Conservation (phyloP, 2,797 vertebrate genomes). For the Semaprochilodus insignis region DNA sequence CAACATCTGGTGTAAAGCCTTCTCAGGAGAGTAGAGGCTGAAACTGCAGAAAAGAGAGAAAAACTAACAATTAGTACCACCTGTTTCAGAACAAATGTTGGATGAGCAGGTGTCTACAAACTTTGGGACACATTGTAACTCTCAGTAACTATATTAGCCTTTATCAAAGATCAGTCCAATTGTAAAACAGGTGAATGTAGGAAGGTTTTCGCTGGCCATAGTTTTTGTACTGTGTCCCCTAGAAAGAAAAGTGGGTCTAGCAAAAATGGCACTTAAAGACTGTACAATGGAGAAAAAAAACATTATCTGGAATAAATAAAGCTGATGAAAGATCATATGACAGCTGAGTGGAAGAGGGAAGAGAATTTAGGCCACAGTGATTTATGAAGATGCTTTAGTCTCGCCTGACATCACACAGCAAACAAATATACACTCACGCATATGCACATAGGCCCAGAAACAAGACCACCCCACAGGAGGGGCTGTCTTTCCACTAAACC, state of each 20-base stretch:
- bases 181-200: too few species aligned
- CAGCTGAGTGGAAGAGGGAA: conserved; percentile 6
- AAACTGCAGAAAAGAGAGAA: too few species aligned
- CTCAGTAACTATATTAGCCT: too few species aligned
- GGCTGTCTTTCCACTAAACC: conserved; percentile 8
- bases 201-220: too few species aligned
- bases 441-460: conserved; percentile 10
- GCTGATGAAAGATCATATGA: background rate
- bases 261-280: background rate
- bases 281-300: background rate
- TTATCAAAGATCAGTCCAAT: too few species aligned
- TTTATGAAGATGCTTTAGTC: conserved; percentile 35
- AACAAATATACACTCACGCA: conserved; percentile 21
- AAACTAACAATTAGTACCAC: too few species aligned
- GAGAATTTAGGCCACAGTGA: conserved; percentile 21
- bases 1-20: too few species aligned
- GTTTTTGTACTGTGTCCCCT: too few species aligned
- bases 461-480: conserved; percentile 11
- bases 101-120: too few species aligned
- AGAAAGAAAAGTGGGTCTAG: background rate
- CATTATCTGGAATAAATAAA: background rate
- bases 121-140: too few species aligned
- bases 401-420: conserved; percentile 40
- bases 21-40: too few species aligned
- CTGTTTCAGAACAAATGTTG: too few species aligned